These are phyloP conservation scores for Melinaea marsaeus DNA, from an alignment of 2,888 invertebrate species.

Conservation along the genomic window DNA sequence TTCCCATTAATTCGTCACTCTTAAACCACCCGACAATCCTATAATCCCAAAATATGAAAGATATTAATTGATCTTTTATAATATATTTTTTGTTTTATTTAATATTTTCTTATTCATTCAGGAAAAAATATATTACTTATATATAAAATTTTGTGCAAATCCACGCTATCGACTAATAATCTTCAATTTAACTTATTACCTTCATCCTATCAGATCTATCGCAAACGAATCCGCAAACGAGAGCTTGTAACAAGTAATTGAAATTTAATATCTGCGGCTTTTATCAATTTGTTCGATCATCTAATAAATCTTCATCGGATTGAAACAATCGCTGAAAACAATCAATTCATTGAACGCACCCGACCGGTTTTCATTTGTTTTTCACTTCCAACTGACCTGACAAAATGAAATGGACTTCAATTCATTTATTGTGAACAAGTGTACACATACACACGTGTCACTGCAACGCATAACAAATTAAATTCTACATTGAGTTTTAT, in stretches of 20 bases:
- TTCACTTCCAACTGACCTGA: slow-evolving; percentile 15
- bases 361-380: slow-evolving; percentile 22
- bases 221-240: background rate
- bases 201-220: background rate
- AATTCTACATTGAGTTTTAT: too few relatives aligned
- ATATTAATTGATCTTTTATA: slow-evolving; percentile 2
- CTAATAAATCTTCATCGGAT: slow-evolving; percentile 23
- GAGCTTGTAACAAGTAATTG: slow-evolving; percentile 16
- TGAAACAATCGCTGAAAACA: slow-evolving; percentile 20
- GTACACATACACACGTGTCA: background rate
- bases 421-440: background rate
- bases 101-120: too few relatives aligned
- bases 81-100: background rate
- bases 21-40: slow-evolving; percentile 5
- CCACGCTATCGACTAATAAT: background rate
- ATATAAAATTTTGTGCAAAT: background rate
- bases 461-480: too few relatives aligned
- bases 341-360: slow-evolving; percentile 21
- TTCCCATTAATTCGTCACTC: slow-evolving; percentile 5
- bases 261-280: slow-evolving; percentile 22
- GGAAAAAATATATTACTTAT: background rate
- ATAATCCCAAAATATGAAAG: slow-evolving; percentile 1
- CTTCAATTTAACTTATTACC: background rate
- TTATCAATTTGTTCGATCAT: slow-evolving; percentile 19
- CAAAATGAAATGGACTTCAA: slow-evolving; percentile 10